Percentiles rank a stretch among this genome's conserved stretches.
These are phyloP conservation scores for Sterna hirundo DNA, from an alignment of 2,113 vertebrate genomes.

Conservation along the genomic window DNA sequence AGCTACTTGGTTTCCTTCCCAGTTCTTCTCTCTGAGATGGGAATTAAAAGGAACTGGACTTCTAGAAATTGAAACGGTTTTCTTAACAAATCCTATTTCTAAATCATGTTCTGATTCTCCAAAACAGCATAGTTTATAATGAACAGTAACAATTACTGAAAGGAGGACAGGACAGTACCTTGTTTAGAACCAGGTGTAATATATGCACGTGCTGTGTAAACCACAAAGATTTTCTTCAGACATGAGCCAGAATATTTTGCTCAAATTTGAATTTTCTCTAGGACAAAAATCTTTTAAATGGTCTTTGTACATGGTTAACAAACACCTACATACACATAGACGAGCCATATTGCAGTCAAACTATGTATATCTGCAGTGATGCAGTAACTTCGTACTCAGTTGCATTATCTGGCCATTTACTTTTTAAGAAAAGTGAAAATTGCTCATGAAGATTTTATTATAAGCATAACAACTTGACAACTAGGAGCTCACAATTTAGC, in stretches of 20 bases:
- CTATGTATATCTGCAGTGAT: background rate
- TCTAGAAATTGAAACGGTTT: background rate
- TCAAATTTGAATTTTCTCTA: background rate
- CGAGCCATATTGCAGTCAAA: background rate
- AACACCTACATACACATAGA: background rate
- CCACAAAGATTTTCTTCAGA: background rate
- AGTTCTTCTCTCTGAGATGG: background rate
- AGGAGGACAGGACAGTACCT: background rate
- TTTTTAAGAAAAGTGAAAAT: background rate
- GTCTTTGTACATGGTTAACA: background rate
- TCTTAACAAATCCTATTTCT: background rate
- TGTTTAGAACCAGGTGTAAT: background rate
- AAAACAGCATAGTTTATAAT: background rate
- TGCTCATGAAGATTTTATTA: background rate
- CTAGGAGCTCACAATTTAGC: background rate
- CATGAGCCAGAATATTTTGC: background rate
- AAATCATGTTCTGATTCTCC: background rate
- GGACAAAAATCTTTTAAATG: background rate
- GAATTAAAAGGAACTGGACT: background rate
- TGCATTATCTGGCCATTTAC: background rate
- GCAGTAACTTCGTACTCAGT: background rate
- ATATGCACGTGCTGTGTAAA: background rate
- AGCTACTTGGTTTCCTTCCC: background rate
- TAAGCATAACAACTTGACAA: background rate
- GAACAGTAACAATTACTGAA: background rate